Percentiles rank a stretch among this genome's conserved stretches.
These are phyloP conservation scores for Polyodon spathula DNA, from an alignment of 2,113 vertebrate species.

Conservation along the genomic window DNA sequence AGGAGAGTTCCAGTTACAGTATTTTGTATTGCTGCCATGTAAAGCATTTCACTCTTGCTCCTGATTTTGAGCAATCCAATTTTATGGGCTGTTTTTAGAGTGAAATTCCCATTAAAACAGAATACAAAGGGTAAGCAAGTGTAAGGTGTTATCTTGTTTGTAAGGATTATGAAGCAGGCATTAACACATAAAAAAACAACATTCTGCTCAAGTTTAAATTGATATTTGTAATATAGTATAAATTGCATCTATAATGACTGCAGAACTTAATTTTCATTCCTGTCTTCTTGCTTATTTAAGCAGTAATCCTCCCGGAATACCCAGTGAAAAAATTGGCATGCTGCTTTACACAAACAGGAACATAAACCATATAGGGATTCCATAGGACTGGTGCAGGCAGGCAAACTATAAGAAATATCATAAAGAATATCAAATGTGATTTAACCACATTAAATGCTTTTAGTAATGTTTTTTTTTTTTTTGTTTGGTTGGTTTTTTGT, in stretches of 20 bases:
- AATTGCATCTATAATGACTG: constrained; percentile 50
- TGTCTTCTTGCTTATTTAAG: constrained; percentile 39
- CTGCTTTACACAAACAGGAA: constrained; percentile 28
- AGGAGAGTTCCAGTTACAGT: constrained; percentile 6
- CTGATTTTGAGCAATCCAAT: constrained; percentile 5
- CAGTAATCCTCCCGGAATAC: constrained; percentile 37
- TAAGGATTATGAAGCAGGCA: constrained; percentile 37
- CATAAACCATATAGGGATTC: constrained; percentile 15
- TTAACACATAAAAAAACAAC: constrained; percentile 35
- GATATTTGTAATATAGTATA: constrained; percentile 44
- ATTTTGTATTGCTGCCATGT: constrained; percentile 10
- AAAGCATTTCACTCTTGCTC: neutral
- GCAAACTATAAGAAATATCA: too few species aligned
- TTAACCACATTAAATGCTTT: too few species aligned
- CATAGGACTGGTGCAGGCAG: constrained; percentile 27
- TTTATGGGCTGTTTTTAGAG: constrained; percentile 4
- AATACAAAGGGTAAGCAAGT: neutral
- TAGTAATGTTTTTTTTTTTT: too few species aligned
- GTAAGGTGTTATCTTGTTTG: constrained; percentile 23
- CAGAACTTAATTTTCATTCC: constrained; percentile 38
- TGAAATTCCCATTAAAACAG: constrained; percentile 15
- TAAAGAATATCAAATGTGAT: too few species aligned
- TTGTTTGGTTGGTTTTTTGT: too few species aligned
- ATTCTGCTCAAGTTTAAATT: constrained; percentile 35
- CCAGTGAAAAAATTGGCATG: constrained; percentile 33